These are phyloP conservation scores for Pseudomyrmex flavicornis DNA, from an alignment of 1,140 invertebrate species.

Conservation along the genomic window DNA sequence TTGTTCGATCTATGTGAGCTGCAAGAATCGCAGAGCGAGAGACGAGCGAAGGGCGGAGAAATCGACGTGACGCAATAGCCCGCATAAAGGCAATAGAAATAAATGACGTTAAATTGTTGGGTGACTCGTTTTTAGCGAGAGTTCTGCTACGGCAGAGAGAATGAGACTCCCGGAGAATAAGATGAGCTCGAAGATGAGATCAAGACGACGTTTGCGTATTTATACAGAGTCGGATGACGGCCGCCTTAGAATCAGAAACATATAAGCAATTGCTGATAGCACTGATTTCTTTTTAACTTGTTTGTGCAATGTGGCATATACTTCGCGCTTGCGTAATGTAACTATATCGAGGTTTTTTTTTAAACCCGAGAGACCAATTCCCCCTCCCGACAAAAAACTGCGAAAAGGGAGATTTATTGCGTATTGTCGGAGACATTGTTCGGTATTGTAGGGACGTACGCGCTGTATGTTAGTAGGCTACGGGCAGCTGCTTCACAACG, in stretches of 20 bases:
- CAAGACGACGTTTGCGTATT: slow-evolving; percentile 20
- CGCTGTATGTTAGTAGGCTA: slow-evolving; percentile 3
- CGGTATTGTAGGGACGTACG: neutral
- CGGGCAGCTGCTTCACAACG: slow-evolving; percentile 67
- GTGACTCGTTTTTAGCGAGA: slow-evolving; percentile 64
- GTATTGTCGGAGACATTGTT: slow-evolving; percentile 51
- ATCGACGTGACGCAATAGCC: slow-evolving; percentile 72
- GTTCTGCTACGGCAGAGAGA: neutral
- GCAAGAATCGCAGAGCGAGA: neutral
- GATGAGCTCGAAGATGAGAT: slow-evolving; percentile 11
- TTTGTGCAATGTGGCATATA: neutral
- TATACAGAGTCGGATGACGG: neutral
- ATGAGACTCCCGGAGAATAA: neutral
- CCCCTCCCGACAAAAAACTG: neutral
- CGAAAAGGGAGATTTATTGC: slow-evolving; percentile 25
- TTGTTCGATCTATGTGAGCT: too few species aligned
- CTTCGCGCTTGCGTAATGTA: neutral
- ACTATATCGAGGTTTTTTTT: neutral
- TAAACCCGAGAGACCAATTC: neutral
- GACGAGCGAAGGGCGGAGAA: slow-evolving; percentile 61
- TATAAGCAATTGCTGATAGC: neutral
- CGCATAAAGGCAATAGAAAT: slow-evolving; percentile 76
- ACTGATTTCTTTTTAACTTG: neutral
- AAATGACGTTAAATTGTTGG: slow-evolving; percentile 77
- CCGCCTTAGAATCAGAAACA: slow-evolving; percentile 9